Percentiles rank a stretch among this genome's conserved stretches.
Evolutionary conservation across 2,113 vertebrate species (phyloP).

Genomic region (Erythrocercus mccallii): DNA sequence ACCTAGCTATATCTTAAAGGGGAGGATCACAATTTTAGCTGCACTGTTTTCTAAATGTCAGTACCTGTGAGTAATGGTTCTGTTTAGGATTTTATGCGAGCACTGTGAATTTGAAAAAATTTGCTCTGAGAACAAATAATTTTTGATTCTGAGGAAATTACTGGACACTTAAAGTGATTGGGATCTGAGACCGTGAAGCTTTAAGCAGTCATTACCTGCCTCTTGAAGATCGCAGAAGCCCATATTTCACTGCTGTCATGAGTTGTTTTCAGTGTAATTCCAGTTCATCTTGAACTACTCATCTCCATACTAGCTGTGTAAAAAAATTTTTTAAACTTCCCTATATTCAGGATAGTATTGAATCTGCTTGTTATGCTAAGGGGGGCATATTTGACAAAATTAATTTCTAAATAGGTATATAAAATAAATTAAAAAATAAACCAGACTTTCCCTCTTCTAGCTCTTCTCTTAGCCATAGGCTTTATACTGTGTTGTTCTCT

Average conservation of each 20-base stretch:
- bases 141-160: background rate
- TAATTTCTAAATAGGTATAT: background rate
- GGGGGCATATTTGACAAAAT: background rate
- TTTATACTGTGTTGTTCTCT: background rate
- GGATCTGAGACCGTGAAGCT: background rate
- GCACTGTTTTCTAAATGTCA: background rate
- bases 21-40: constrained; percentile 2
- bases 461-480: background rate
- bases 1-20: background rate
- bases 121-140: background rate
- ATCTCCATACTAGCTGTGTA: background rate
- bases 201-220: background rate
- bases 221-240: background rate
- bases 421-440: background rate
- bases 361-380: background rate
- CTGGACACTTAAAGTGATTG: background rate
- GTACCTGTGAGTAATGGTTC: background rate
- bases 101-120: background rate
- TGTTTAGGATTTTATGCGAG: background rate
- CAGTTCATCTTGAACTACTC: background rate
- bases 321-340: background rate
- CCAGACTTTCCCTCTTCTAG: background rate
- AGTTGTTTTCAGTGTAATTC: background rate
- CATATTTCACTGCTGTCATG: background rate
- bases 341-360: background rate